Percentiles rank a stretch among this genome's conserved stretches.
phyloP scores from a whole-genome alignment of 1,140 invertebrate genomes.

The Tetramorium simillimum region DNA sequence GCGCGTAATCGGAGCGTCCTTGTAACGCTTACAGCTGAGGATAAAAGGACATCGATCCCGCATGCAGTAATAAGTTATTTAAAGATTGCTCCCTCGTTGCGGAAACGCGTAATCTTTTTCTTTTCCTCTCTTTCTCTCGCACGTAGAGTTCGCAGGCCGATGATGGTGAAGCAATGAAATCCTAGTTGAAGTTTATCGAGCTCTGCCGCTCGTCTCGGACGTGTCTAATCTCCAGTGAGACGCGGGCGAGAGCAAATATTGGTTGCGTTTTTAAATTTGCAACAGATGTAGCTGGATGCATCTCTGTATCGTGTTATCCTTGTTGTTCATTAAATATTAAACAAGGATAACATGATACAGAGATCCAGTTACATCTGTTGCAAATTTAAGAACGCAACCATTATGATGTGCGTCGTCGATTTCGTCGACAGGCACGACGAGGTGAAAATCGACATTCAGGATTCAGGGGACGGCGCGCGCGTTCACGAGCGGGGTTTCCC shows the following conservation, averaged over 20 bases:
- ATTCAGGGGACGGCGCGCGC: background rate
- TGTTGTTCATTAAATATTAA: too few species aligned
- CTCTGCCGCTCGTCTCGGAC: background rate
- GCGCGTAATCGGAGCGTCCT: conserved; percentile 17
- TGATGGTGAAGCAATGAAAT: background rate
- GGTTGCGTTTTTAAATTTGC: too few species aligned
- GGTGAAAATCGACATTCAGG: background rate
- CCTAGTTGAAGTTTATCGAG: background rate
- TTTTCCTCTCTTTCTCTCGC: background rate
- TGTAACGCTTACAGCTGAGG: conserved; percentile 30
- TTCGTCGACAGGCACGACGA: background rate
- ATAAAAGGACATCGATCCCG: background rate
- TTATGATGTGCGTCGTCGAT: background rate
- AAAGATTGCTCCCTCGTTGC: background rate
- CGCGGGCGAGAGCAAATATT: background rate
- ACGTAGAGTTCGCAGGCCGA: background rate
- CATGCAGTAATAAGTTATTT: background rate
- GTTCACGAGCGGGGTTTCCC: background rate
- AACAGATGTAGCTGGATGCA: too few species aligned
- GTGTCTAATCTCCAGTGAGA: background rate
- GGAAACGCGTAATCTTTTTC: background rate
- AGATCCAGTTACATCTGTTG: too few species aligned
- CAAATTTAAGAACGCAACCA: too few species aligned
- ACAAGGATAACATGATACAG: too few species aligned
- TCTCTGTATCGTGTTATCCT: too few species aligned